A percentile compares a stretch with the other conserved stretches of the same genome.
These are phyloP conservation scores for Tanytarsus gracilentus DNA, from an alignment of 2,888 invertebrate species.

Conservation along the genomic window DNA sequence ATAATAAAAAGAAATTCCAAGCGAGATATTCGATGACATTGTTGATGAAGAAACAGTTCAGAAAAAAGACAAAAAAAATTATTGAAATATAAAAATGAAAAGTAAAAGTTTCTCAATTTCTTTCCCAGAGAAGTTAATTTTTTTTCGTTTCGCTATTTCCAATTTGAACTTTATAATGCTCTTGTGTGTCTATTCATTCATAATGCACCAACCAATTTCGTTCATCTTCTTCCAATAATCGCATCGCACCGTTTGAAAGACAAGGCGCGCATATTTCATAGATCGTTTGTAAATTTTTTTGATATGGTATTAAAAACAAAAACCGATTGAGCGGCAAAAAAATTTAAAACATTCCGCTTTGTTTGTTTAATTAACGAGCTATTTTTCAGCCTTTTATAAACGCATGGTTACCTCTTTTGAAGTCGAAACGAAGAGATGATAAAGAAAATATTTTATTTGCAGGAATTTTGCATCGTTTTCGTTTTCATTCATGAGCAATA, in stretches of 20 bases:
- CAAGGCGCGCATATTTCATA: neutral
- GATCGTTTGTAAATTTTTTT: neutral
- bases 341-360: neutral
- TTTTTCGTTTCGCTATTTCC: neutral
- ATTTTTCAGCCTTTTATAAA: neutral
- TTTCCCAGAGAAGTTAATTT: neutral
- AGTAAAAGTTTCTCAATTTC: conserved; percentile 21
- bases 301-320: too few species aligned
- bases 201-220: neutral
- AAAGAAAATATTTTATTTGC: too few species aligned
- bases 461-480: too few species aligned
- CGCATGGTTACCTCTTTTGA: neutral
- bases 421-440: neutral
- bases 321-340: too few species aligned
- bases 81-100: neutral
- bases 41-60: neutral
- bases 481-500: too few species aligned
- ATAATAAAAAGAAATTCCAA: too few species aligned
- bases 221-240: neutral
- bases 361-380: neutral
- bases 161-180: conserved; percentile 14
- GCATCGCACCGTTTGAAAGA: neutral
- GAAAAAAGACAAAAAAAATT: conserved; percentile 4
- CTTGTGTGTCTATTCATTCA: neutral
- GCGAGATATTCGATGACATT: neutral